Base-by-base conservation (phyloP, 2,113 vertebrate genomes). In the Lathamus discolor region DNA sequence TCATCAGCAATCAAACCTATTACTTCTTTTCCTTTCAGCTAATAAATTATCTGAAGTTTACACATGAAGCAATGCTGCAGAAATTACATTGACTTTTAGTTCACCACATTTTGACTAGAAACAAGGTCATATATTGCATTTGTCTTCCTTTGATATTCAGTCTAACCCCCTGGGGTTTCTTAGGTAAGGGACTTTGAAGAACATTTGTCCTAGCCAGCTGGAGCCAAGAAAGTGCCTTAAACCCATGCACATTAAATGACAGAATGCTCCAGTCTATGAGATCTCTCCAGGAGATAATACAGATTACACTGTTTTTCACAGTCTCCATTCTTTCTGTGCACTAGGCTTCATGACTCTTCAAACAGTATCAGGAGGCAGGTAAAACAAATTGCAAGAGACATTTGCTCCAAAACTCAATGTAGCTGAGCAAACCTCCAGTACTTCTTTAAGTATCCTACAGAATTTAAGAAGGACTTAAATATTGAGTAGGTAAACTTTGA, bases 371-470 rank as follows among this genome's bases (percentile, higher is more conserved):
- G 44, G 70, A 83, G 83, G 46, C 76, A 80, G 7, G 72, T 52
- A 80, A 97, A 94, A 92, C n/a, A 81, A 64, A 94, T 62, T 80
- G 43, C 75, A 76, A 57, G 57, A 72, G 51, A 49, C 41, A 72
- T 77, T 77, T 89, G 57, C 43, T 75, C 19, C 62, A 90, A 76
- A 72, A 87, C 31, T 54, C 35, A 7, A 4, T 9, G 29, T 17
- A 80, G 35, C 35, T 87, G 70, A 87, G 44, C 6, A 94, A 92
- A 51, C 4, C 18, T 52, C 29, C 17, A 48, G 10, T 61, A 33
- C 16, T 74, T 29, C 14, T 64, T 12, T 37, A 51, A 39, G 5
- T 57, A 88, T 88, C 6, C 17, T 37, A 37, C 7, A 73, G 69
- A 86, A 81, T 13, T 1, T 63, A 72, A 4, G 27, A 73, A 83